Evolutionary conservation across 2,113 vertebrate genomes (phyloP).

Genomic region (Mixornis gularis): DNA sequence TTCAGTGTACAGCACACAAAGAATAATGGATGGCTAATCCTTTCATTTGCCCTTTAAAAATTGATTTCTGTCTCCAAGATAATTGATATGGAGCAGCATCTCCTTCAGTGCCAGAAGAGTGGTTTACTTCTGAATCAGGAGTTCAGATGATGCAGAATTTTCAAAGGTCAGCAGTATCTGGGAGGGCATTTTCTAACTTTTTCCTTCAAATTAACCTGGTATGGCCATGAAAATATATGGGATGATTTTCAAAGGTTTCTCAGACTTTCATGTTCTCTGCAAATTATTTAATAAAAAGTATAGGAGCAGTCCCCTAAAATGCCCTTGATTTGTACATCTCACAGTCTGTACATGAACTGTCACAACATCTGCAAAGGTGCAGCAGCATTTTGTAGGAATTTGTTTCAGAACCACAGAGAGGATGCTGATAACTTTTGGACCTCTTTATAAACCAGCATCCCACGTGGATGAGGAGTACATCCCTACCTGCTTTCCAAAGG

Average conservation of each 20-base stretch:
- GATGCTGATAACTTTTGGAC: neutral
- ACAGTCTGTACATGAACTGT: neutral
- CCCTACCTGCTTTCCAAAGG: neutral
- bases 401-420: neutral
- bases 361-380: neutral
- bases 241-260: neutral
- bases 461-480: rapidly evolving
- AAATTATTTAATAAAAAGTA: neutral
- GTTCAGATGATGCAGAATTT: neutral
- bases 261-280: neutral
- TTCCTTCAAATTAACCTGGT: neutral
- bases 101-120: neutral
- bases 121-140: neutral
- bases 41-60: slow-evolving; percentile 31
- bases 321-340: neutral
- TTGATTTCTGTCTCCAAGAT: neutral
- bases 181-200: neutral
- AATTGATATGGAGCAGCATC: neutral
- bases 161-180: neutral
- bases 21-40: neutral
- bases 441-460: neutral
- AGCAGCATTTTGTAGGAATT: neutral
- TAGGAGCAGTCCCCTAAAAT: neutral
- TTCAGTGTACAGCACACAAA: neutral
- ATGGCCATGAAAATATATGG: neutral